Conservation (phyloP, 2,888 invertebrate genomes). For the Blastobasis adustella region DNA sequence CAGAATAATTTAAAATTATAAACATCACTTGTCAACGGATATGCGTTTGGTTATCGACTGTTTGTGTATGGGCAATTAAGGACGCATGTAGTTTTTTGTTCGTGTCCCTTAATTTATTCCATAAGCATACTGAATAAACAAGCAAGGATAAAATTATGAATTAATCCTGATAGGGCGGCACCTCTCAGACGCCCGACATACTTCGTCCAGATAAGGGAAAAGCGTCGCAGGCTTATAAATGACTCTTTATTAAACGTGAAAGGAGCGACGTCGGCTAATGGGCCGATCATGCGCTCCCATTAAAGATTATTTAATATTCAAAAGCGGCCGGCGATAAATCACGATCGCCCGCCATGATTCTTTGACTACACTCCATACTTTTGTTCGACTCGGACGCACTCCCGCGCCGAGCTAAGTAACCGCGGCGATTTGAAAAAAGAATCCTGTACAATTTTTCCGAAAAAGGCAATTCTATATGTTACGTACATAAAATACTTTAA, state of each 20-base stretch:
- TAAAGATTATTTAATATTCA: conserved; percentile 76
- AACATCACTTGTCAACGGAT: no score
- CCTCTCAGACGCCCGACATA: conserved; percentile 70
- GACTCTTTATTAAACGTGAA: conserved; percentile 75
- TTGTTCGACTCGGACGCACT: conserved; percentile 33
- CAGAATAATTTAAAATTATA: not conserved
- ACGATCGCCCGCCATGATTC: conserved; percentile 68
- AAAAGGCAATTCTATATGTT: no score
- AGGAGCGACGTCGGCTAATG: conserved; percentile 73
- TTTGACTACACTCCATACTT: conserved; percentile 66
- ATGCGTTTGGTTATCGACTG: no score
- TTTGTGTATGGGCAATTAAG: not conserved
- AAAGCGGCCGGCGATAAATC: conserved; percentile 72
- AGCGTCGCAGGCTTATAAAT: conserved; percentile 72
- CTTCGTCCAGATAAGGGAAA: conserved; percentile 70
- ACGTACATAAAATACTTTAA: no score
- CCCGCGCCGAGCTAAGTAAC: no score
- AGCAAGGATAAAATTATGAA: conserved; percentile 69
- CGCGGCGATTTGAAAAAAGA: no score
- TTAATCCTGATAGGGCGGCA: conserved; percentile 71
- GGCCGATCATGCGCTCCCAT: conserved; percentile 75
- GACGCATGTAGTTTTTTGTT: not conserved
- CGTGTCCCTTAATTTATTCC: not conserved
- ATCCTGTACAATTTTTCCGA: no score
- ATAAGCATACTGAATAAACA: conserved; percentile 9